Evolutionary conservation across 2,113 vertebrate species (phyloP).

Genomic region (Urocolius indicus): DNA sequence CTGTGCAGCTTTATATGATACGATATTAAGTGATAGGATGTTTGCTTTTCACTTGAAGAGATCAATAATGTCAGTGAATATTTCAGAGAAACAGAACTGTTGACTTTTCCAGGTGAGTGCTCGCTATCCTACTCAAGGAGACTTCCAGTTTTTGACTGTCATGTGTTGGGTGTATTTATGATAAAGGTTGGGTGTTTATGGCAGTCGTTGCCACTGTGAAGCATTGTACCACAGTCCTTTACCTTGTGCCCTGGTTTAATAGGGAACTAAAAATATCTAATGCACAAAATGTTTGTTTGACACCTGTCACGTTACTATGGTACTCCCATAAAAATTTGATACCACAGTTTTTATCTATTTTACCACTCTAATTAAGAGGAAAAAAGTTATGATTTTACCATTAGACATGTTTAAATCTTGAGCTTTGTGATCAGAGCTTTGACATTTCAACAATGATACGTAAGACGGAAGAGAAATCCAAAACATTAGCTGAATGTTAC

Average conservation of each 20-base stretch:
- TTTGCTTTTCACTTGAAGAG: background rate
- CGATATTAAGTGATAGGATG: background rate
- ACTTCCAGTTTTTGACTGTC: background rate
- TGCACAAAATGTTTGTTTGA: background rate
- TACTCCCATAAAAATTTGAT: background rate
- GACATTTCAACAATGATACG: background rate
- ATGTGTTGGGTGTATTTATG: accelerated
- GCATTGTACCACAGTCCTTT: accelerated
- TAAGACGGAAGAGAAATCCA: background rate
- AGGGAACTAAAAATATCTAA: background rate
- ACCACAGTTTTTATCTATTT: background rate
- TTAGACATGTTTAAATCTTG: background rate
- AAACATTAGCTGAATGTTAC: background rate
- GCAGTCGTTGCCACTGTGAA: background rate
- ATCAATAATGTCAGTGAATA: background rate
- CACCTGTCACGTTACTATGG: too few relatives aligned
- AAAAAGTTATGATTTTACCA: background rate
- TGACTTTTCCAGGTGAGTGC: background rate
- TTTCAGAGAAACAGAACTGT: background rate
- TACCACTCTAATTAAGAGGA: background rate
- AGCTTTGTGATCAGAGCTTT: background rate
- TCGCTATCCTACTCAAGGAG: background rate
- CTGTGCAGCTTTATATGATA: background rate
- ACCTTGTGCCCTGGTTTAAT: background rate
- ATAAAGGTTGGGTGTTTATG: background rate